Evolutionary conservation across 2,113 vertebrate genomes (phyloP).

Genomic region (Rhizomys pruinosus): DNA sequence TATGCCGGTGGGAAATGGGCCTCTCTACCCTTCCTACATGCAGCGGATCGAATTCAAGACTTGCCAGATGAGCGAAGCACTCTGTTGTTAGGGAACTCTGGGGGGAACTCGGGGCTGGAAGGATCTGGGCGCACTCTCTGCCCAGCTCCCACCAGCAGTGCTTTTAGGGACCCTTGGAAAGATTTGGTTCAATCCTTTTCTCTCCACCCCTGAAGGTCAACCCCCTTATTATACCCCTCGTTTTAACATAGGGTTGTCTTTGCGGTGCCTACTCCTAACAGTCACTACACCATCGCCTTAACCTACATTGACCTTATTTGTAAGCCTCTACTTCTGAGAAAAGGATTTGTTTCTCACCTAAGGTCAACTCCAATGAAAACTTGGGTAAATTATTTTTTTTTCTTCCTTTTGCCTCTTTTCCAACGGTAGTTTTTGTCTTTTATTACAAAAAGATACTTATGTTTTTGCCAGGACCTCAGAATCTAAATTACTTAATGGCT

Average conservation of each 20-base stretch:
- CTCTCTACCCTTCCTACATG: background rate
- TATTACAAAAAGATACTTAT: too few relatives aligned
- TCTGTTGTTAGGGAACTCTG: background rate
- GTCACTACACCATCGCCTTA: background rate
- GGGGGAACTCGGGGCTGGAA: background rate
- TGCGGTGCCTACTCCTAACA: background rate
- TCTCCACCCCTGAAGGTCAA: background rate
- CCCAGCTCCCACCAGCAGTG: background rate
- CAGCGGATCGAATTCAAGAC: conserved; percentile 26
- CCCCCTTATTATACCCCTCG: too few relatives aligned
- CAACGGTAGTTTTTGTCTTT: too few relatives aligned
- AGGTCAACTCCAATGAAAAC: conserved; percentile 52
- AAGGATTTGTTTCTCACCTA: background rate
- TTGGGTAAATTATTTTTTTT: too few relatives aligned
- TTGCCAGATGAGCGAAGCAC: background rate
- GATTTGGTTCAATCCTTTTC: background rate
- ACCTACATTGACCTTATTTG: background rate
- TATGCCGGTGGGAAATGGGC: conserved; percentile 6
- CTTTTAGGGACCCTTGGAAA: background rate
- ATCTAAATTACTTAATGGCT: too few relatives aligned
- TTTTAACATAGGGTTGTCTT: background rate
- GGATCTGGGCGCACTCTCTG: too few relatives aligned
- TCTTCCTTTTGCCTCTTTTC: too few relatives aligned
- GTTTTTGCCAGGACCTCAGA: too few relatives aligned
- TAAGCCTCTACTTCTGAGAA: conserved; percentile 10